Base-by-base conservation (phyloP, 2,888 invertebrate genomes). In the Calephelis perditalis region DNA sequence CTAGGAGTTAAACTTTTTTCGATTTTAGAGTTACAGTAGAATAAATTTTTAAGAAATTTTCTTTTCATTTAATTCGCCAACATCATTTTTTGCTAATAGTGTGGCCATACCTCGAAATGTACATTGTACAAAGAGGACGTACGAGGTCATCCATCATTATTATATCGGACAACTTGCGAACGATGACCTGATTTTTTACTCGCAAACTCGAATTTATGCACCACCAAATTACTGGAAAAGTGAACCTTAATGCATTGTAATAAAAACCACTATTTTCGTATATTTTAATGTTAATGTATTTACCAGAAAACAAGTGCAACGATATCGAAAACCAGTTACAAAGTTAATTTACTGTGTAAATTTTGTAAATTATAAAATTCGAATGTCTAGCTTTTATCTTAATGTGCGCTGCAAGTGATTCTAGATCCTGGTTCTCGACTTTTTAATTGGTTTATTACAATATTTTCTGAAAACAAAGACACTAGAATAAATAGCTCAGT, bases 121-220 rank as follows among this genome's bases (percentile, higher is more conserved):
- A 40, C 40, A 40, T 26, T 26, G 26, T 40, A 65, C 62, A 70
- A 70, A 71, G 67, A 68, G 68, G 68, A 68, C 68, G 63, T 65
- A 62, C 62, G 65, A 64, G 68, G 72, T 71, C 71, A 72, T 78
- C 72, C 72, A 77, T 78, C 77, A 79, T 75, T 75, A 74, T 73
- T 73, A 74, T 71, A 76, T 70, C 72, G 71, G 70, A 74, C 70
- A 70, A 71, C 62, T 67, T 62, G 67, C 69, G 72, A 63, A 61
- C 71, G 68, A 66, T 68, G 71, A 70, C 70, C 71, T 68, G 65
- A 68, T 70, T 71, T 72, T 71, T 71, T 70, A 66, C 63, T 62
- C 59, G 62, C 64, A 59, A 63, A 59, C 68, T 65, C 66, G 64
- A 65, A 66, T 67, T 66, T 63, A 65, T 64, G 65, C 65, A 65